Conservation (phyloP, 2,888 invertebrate genomes). For the Isotomurus palustris region DNA sequence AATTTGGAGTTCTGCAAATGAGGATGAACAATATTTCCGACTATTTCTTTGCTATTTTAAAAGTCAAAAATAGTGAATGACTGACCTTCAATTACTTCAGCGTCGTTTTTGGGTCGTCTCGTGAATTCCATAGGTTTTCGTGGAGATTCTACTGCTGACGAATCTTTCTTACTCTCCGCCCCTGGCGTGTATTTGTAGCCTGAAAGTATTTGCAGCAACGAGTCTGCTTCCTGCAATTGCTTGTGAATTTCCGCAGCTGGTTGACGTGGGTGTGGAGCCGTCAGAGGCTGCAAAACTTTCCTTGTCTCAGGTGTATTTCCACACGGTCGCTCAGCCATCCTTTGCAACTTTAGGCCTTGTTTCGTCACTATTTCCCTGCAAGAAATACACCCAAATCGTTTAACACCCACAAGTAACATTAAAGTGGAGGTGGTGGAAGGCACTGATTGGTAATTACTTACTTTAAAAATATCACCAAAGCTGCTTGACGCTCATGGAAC, state of each 20-base stretch:
- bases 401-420: too few species aligned
- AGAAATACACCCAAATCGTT: too few species aligned
- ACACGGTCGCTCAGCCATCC: too few species aligned
- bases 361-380: too few species aligned
- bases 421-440: too few species aligned
- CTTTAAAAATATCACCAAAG: conserved; percentile 32
- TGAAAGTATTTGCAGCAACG: conserved; percentile 35
- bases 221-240: conserved; percentile 42
- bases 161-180: conserved; percentile 10
- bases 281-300: neutral
- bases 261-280: neutral
- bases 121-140: conserved; percentile 20
- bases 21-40: too few species aligned
- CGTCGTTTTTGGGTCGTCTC: conserved; percentile 39
- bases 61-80: too few species aligned
- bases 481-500: conserved; percentile 42
- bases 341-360: too few species aligned
- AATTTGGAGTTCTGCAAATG: conserved; percentile 40
- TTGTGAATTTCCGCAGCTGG: conserved; percentile 22
- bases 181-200: conserved; percentile 13
- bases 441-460: too few species aligned
- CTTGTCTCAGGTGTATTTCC: neutral
- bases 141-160: conserved; percentile 10
- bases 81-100: conserved; percentile 45
- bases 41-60: too few species aligned